These are phyloP conservation scores for Cabera pusaria DNA, from an alignment of 2,888 invertebrate genomes.

Conservation along the genomic window DNA sequence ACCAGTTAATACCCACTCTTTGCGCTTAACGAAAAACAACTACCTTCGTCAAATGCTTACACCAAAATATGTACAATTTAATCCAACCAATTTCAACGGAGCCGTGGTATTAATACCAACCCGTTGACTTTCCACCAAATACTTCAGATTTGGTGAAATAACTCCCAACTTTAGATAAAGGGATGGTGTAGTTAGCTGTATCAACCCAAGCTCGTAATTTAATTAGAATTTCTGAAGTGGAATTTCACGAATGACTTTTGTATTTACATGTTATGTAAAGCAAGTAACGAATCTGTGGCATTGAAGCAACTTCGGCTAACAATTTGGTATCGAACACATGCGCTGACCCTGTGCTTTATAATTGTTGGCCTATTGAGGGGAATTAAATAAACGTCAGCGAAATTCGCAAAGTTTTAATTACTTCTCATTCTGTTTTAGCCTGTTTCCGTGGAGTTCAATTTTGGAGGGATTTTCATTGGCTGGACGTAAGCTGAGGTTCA, in stretches of 20 bases:
- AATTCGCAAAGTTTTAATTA: conserved; percentile 50
- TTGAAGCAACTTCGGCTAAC: conserved; percentile 43
- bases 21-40: conserved; percentile 28
- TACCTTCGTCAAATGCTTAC: conserved; percentile 27
- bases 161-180: conserved; percentile 66
- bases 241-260: conserved; percentile 68
- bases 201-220: conserved; percentile 57
- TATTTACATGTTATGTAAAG: conserved; percentile 54
- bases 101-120: conserved; percentile 47
- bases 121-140: conserved; percentile 57
- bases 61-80: conserved; percentile 45
- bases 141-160: conserved; percentile 67
- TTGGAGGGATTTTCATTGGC: conserved; percentile 34
- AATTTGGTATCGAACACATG: conserved; percentile 43
- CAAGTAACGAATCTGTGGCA: conserved; percentile 42
- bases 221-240: conserved; percentile 68
- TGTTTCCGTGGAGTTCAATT: conserved; percentile 37
- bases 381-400: conserved; percentile 51
- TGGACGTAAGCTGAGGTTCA: conserved; percentile 23
- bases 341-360: conserved; percentile 47
- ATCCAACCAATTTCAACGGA: conserved; percentile 46
- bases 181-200: conserved; percentile 57
- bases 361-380: conserved; percentile 43
- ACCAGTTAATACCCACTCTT: conserved; percentile 24
- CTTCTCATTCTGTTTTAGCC: conserved; percentile 39